phyloP scores from a whole-genome alignment of 2,113 vertebrate genomes.

The Mustela lutreola region DNA sequence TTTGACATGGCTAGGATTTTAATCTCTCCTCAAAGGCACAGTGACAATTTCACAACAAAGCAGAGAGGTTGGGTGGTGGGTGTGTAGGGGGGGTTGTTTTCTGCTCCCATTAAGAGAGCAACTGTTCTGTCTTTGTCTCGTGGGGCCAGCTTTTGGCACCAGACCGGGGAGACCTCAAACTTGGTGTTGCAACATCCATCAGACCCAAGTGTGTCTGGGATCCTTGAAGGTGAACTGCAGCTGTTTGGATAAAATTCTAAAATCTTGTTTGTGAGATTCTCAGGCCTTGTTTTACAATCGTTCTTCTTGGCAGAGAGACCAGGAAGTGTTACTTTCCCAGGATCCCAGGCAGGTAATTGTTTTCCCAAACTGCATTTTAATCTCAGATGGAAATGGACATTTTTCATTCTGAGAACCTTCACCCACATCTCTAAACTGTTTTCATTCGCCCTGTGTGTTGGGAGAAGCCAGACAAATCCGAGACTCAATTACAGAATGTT shows the following conservation, averaged over 20 bases:
- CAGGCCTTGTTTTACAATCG: constrained; percentile 67
- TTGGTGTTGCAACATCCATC: constrained; percentile 74
- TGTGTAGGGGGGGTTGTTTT: constrained; percentile 70
- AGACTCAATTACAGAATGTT: neutral
- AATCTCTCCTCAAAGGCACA: constrained; percentile 81
- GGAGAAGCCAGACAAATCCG: neutral
- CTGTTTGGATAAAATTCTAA: constrained; percentile 70
- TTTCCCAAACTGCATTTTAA: constrained; percentile 75
- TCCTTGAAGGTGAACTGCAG: constrained; percentile 79
- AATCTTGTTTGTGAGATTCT: constrained; percentile 74
- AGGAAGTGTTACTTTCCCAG: constrained; percentile 84
- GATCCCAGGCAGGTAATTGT: constrained; percentile 84
- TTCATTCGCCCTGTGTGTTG: neutral
- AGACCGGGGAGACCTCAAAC: constrained; percentile 71
- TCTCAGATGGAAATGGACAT: constrained; percentile 26
- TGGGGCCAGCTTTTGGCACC: constrained; percentile 76
- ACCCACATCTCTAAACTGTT: neutral
- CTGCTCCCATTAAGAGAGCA: constrained; percentile 78
- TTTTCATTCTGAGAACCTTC: constrained; percentile 33
- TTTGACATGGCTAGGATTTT: constrained; percentile 82
- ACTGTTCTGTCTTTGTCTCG: constrained; percentile 78
- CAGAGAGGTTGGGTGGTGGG: constrained; percentile 7
- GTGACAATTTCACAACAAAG: constrained; percentile 82
- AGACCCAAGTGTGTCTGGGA: constrained; percentile 52
- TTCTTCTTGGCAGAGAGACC: constrained; percentile 71